A percentile compares a stretch with the other conserved stretches of the same genome.
Evolutionary conservation across 1,140 invertebrate genomes (phyloP).

Genomic region (Brachionus paranguensis): DNA sequence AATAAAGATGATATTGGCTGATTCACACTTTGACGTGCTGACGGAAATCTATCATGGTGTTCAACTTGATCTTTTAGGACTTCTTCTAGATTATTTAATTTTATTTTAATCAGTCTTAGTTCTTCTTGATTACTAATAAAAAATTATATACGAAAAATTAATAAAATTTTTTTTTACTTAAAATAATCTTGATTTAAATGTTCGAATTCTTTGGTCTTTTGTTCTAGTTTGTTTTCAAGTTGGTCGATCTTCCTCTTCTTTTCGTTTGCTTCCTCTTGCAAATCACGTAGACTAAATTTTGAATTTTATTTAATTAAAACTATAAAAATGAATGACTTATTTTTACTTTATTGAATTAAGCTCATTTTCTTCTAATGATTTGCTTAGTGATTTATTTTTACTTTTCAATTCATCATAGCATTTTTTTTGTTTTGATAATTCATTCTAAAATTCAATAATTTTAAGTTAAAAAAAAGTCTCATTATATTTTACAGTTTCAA

Average conservation of each 20-base stretch:
- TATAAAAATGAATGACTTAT: neutral
- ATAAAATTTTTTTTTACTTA: neutral
- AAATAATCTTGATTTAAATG: neutral
- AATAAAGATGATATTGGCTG: neutral
- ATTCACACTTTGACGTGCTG: neutral
- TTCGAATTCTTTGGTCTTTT: constrained; percentile 5
- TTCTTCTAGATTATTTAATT: constrained; percentile 13
- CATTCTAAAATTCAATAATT: neutral
- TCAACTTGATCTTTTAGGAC: neutral
- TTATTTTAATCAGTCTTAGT: neutral
- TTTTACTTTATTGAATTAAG: neutral
- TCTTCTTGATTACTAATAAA: constrained; percentile 28
- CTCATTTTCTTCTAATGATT: neutral
- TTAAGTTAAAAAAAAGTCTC: too few relatives aligned
- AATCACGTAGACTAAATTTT: neutral
- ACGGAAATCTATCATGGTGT: neutral
- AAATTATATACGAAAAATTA: neutral
- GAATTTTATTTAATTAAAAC: neutral
- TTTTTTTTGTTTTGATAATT: neutral
- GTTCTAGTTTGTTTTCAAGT: neutral
- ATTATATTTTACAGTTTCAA: too few relatives aligned
- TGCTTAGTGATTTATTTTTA: neutral
- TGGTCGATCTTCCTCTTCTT: neutral
- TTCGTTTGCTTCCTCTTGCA: neutral
- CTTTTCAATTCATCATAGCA: neutral